These are phyloP conservation scores for Penaeus japonicus DNA, from an alignment of 1,140 invertebrate species.

Conservation along the genomic window DNA sequence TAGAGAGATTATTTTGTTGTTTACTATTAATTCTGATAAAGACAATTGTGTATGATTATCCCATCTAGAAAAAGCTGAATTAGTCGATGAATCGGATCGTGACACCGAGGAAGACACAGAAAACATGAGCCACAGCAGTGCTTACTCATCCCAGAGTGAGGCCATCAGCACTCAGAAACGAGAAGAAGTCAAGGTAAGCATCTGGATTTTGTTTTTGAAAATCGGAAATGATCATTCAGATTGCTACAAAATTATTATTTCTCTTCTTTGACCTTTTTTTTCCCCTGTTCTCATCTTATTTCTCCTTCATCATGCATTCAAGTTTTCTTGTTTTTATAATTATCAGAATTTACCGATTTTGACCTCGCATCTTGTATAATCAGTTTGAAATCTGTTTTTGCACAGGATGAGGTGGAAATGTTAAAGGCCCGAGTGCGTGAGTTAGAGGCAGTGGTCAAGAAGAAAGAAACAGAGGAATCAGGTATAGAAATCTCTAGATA, in stretches of 20 bases:
- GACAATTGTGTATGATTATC: neutral
- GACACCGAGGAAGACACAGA: conserved; percentile 22
- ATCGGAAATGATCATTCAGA: too few relatives aligned
- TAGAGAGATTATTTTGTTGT: too few relatives aligned
- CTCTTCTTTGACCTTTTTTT: too few relatives aligned
- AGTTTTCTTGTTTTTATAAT: too few relatives aligned
- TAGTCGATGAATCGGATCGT: neutral
- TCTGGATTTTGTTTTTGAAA: too few relatives aligned
- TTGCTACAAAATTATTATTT: too few relatives aligned
- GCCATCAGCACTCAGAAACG: conserved; percentile 31
- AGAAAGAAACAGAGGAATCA: neutral
- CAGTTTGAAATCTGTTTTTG: neutral
- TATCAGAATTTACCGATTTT: too few relatives aligned
- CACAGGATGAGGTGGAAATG: conserved; percentile 19
- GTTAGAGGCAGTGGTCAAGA: conserved; percentile 14
- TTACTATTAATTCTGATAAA: too few relatives aligned
- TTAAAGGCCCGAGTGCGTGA: conserved; percentile 26
- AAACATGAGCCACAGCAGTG: conserved; percentile 24
- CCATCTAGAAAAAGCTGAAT: neutral
- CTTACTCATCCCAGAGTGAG: conserved; percentile 36
- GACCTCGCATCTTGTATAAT: too few relatives aligned
- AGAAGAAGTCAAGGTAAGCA: conserved; percentile 21
- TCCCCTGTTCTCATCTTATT: too few relatives aligned
- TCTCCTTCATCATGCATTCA: too few relatives aligned
- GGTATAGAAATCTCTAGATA: neutral